These are phyloP conservation scores for Oncopodura yosiiana DNA, from an alignment of 1,140 invertebrate species.

Conservation along the genomic window DNA sequence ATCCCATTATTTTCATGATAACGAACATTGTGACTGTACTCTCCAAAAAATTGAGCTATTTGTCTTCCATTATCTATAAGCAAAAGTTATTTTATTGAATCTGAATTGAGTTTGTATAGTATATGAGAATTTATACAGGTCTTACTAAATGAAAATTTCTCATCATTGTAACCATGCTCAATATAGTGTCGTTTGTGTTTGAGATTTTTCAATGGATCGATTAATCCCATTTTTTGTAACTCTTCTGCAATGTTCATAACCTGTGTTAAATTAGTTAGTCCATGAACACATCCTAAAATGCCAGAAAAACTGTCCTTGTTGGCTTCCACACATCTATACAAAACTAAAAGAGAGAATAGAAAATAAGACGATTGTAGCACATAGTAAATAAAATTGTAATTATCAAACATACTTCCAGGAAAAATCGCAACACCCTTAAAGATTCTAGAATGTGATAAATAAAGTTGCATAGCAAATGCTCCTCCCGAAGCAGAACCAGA, in stretches of 20 bases:
- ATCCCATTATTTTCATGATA: constrained; percentile 27
- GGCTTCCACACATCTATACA: constrained; percentile 23
- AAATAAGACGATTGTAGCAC: neutral
- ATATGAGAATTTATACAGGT: too few species aligned
- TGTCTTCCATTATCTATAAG: constrained; percentile 25
- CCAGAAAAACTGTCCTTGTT: constrained; percentile 23
- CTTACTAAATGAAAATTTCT: constrained; percentile 28
- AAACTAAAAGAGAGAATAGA: constrained; percentile 5
- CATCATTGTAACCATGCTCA: constrained; percentile 29
- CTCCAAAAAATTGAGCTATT: constrained; percentile 26
- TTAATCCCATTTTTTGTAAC: constrained; percentile 10
- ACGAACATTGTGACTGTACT: constrained; percentile 21
- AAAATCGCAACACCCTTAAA: constrained; percentile 30
- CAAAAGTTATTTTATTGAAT: neutral
- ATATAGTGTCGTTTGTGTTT: constrained; percentile 24
- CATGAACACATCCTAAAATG: constrained; percentile 25
- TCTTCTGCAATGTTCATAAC: constrained; percentile 24
- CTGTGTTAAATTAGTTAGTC: constrained; percentile 23
- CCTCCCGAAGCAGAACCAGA: constrained; percentile 25
- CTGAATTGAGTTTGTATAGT: neutral
- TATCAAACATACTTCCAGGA: constrained; percentile 19
- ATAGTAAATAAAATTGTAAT: neutral
- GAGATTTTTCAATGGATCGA: constrained; percentile 18
- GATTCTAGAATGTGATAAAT: constrained; percentile 27
- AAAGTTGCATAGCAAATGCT: constrained; percentile 27